A percentile compares a stretch with the other conserved stretches of the same genome.
phyloP scores from a whole-genome alignment of 2,888 invertebrate genomes.

The Cacoxenus indagator region DNA sequence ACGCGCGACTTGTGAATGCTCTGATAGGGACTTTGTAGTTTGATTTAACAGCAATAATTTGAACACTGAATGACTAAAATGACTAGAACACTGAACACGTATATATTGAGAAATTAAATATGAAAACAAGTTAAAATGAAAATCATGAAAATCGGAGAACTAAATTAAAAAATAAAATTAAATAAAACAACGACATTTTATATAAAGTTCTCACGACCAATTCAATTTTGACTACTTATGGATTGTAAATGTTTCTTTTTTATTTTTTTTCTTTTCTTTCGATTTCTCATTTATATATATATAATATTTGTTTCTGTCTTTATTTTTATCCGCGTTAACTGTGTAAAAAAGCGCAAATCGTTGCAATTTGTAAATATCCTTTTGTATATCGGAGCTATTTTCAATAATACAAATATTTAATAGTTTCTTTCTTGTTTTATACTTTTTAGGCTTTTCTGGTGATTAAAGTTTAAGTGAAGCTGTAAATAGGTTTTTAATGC shows the following conservation, averaged over 20 bases:
- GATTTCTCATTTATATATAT: neutral
- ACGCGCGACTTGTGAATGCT: too few relatives aligned
- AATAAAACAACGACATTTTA: too few relatives aligned
- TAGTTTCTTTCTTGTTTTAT: neutral
- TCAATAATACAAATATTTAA: slow-evolving; percentile 32
- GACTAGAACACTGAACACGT: slow-evolving; percentile 1
- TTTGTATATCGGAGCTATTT: slow-evolving; percentile 26
- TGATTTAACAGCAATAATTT: neutral
- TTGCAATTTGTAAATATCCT: slow-evolving; percentile 16
- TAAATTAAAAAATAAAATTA: too few relatives aligned
- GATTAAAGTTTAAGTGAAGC: slow-evolving; percentile 52
- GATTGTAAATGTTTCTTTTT: neutral
- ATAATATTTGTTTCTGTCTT: neutral
- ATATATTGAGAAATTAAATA: too few relatives aligned
- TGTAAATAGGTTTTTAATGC: slow-evolving; percentile 49
- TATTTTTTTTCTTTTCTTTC: neutral
- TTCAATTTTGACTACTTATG: neutral
- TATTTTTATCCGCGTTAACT: neutral
- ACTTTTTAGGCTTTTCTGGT: slow-evolving; percentile 55
- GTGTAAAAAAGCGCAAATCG: slow-evolving; percentile 20
- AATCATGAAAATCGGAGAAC: too few relatives aligned
- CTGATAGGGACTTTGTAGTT: too few relatives aligned
- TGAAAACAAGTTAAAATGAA: too few relatives aligned
- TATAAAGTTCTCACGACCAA: too few relatives aligned
- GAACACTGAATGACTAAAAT: neutral